Percentiles rank a stretch among this genome's conserved stretches.
Evolutionary conservation across 2,113 vertebrate species (phyloP).

Genomic region (Sinocyclocheilus anophthalmus): DNA sequence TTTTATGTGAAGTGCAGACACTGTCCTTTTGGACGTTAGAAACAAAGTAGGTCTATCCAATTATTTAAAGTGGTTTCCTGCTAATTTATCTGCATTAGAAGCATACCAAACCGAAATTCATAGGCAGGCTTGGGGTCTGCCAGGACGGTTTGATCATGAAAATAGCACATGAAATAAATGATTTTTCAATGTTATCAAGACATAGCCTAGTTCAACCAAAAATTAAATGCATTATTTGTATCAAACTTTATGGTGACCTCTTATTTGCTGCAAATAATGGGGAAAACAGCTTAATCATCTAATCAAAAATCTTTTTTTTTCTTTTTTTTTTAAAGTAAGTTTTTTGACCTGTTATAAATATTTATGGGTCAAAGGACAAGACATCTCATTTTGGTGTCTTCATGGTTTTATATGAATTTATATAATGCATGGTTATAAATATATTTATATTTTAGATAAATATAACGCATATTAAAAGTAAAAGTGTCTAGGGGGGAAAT

Average conservation of each 20-base stretch:
- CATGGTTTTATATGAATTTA: background rate
- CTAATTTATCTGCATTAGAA: conserved; percentile 29
- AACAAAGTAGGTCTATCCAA: conserved; percentile 19
- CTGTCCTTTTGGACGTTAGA: background rate
- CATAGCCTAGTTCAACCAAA: background rate
- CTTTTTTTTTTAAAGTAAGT: too few relatives aligned
- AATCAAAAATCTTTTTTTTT: too few relatives aligned
- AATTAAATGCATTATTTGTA: background rate
- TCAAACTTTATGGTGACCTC: background rate
- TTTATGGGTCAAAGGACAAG: background rate
- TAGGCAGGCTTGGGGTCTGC: background rate
- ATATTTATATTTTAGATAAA: background rate
- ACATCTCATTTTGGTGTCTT: background rate
- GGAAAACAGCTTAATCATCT: background rate
- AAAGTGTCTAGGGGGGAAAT: background rate
- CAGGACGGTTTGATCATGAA: background rate
- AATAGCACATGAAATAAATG: background rate
- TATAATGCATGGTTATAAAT: background rate
- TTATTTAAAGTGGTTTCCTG: conserved; percentile 41
- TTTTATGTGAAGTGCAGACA: conserved; percentile 38
- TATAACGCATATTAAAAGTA: background rate
- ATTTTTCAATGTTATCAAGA: background rate
- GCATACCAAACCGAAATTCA: background rate
- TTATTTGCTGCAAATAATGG: background rate
- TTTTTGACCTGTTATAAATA: background rate